Percentiles rank a stretch among this genome's conserved stretches.
Evolutionary conservation across 2,888 invertebrate genomes (phyloP).

Genomic region (Ennomos quercinarius): DNA sequence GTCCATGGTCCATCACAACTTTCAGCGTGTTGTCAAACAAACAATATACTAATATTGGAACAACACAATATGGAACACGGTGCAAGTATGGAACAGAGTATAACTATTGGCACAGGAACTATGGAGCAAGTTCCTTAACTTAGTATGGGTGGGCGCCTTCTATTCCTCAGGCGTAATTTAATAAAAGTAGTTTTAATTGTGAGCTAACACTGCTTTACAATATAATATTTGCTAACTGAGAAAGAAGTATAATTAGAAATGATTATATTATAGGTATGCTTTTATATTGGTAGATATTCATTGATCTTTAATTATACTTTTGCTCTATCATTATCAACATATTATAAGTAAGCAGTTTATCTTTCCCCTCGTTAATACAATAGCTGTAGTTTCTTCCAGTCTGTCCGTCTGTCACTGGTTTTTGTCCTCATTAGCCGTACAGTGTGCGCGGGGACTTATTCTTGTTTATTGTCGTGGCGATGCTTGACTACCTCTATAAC

Average conservation of each 20-base stretch:
- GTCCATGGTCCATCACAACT: constrained; percentile 34
- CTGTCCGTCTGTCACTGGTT: constrained; percentile 48
- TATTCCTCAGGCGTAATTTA: constrained; percentile 34
- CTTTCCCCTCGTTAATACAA: constrained; percentile 39
- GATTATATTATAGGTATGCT: too few species aligned
- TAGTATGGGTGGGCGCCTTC: constrained; percentile 28
- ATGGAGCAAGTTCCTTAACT: constrained; percentile 16
- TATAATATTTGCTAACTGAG: neutral
- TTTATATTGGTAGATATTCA: too few species aligned
- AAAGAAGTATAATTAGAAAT: too few species aligned
- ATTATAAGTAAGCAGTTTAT: constrained; percentile 1
- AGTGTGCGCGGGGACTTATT: constrained; percentile 20
- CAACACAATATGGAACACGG: constrained; percentile 33
- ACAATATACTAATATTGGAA: constrained; percentile 41
- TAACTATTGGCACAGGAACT: constrained; percentile 1
- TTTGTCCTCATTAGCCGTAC: constrained; percentile 55
- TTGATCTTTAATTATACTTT: neutral
- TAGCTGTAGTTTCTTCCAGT: constrained; percentile 51
- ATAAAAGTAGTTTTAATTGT: constrained; percentile 36
- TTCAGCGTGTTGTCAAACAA: constrained; percentile 40
- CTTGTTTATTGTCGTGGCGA: neutral
- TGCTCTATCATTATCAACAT: neutral
- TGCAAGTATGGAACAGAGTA: constrained; percentile 4
- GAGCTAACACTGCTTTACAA: constrained; percentile 27
- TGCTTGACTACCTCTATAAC: too few species aligned